Evolutionary conservation across 2,113 vertebrate species (phyloP).

Genomic region (Litocranius walleri): DNA sequence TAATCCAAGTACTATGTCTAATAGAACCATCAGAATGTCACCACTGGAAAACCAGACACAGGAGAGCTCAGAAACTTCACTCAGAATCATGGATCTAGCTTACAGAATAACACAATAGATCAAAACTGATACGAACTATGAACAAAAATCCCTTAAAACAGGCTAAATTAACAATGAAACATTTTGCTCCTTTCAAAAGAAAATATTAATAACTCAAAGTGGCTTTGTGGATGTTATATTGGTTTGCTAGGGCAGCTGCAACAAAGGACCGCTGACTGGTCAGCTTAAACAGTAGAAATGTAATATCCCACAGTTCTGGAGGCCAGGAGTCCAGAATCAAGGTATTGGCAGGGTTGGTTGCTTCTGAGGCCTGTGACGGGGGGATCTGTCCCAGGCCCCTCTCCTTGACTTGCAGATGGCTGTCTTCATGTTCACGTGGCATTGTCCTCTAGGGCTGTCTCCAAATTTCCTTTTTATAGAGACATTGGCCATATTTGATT

Average conservation of each 20-base stretch:
- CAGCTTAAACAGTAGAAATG: not conserved
- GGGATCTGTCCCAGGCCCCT: not conserved
- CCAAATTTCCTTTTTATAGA: not conserved
- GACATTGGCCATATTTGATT: not conserved
- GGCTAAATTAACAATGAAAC: not conserved
- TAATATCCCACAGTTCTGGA: not conserved
- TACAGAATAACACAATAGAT: not conserved
- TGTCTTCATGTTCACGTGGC: not conserved
- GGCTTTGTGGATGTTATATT: not conserved
- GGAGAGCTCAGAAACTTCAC: not conserved
- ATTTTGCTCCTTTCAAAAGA: not conserved
- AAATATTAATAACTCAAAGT: not conserved
- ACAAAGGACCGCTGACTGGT: not conserved
- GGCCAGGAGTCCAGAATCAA: not conserved
- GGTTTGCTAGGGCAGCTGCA: not conserved
- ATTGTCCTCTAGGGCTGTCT: not conserved
- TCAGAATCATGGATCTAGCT: not conserved
- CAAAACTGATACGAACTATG: not conserved
- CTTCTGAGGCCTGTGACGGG: not conserved
- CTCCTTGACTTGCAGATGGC: not conserved
- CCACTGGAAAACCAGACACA: not conserved
- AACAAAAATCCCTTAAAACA: not conserved
- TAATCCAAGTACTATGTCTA: not conserved
- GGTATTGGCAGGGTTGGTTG: not conserved
- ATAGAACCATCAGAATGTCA: not conserved